Conservation (phyloP, 2,888 invertebrate species). For the Spodoptera picta region DNA sequence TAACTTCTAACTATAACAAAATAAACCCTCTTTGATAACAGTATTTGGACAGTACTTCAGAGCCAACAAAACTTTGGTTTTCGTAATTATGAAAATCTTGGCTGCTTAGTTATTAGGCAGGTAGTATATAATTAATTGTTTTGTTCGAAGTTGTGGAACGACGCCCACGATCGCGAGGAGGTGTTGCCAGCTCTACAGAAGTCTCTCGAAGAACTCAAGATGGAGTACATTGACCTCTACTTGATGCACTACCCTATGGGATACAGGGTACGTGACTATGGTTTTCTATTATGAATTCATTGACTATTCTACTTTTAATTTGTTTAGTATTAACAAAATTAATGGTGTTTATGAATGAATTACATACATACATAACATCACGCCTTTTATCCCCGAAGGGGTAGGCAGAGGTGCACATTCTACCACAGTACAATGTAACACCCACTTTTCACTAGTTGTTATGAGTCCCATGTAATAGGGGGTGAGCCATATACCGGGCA, state of each 20-base stretch:
- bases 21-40: slow-evolving; percentile 43
- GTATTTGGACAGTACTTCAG: slow-evolving; percentile 48
- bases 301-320: too few species aligned
- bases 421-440: too few species aligned
- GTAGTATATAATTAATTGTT: slow-evolving; percentile 51
- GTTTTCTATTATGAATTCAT: too few species aligned
- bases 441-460: too few species aligned
- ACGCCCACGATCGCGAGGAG: slow-evolving; percentile 89
- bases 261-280: slow-evolving; percentile 78
- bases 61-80: slow-evolving; percentile 48
- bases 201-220: slow-evolving; percentile 89
- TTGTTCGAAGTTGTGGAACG: slow-evolving; percentile 79
- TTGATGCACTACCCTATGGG: slow-evolving; percentile 94
- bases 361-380: too few species aligned
- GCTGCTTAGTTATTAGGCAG: slow-evolving; percentile 39
- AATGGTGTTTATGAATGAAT: too few species aligned
- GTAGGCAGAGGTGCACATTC: too few species aligned
- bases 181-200: slow-evolving; percentile 90
- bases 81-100: slow-evolving; percentile 39
- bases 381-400: too few species aligned
- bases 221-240: slow-evolving; percentile 93
- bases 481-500: too few species aligned
- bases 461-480: too few species aligned
- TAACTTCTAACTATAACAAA: slow-evolving; percentile 38
- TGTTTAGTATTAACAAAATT: too few species aligned